These are phyloP conservation scores for Bovichtus variegatus DNA, from an alignment of 2,797 vertebrate genomes.

Conservation along the genomic window DNA sequence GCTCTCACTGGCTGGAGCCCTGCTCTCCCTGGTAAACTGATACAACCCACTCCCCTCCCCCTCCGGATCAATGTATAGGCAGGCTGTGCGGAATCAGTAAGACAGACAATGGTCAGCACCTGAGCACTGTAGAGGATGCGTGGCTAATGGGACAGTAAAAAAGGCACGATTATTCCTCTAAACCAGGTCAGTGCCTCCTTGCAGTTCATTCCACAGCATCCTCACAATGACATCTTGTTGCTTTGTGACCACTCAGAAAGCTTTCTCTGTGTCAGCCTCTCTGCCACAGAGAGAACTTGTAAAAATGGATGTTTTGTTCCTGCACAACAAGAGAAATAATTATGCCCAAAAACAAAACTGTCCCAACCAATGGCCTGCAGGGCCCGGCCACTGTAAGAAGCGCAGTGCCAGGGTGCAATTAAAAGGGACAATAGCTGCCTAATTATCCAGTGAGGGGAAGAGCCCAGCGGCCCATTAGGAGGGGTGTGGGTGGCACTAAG, in stretches of 20 bases:
- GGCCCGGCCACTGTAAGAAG: slow-evolving; percentile 65
- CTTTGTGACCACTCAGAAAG: slow-evolving; percentile 67
- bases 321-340: slow-evolving; percentile 77
- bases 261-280: slow-evolving; percentile 64
- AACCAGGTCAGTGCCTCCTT: slow-evolving; percentile 79
- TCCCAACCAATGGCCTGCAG: slow-evolving; percentile 64
- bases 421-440: slow-evolving; percentile 85
- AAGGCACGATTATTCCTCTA: slow-evolving; percentile 37
- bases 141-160: slow-evolving; percentile 39
- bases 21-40: slow-evolving; percentile 49
- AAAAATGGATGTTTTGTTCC: slow-evolving; percentile 82
- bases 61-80: slow-evolving; percentile 36
- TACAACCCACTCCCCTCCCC: background rate
- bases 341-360: slow-evolving; percentile 79
- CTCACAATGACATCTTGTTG: slow-evolving; percentile 75
- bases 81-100: slow-evolving; percentile 28
- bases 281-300: slow-evolving; percentile 51
- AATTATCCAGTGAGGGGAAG: slow-evolving; percentile 82
- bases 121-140: slow-evolving; percentile 20
- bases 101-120: slow-evolving; percentile 44
- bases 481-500: slow-evolving; percentile 65
- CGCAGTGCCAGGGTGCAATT: slow-evolving; percentile 78
- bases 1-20: background rate
- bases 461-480: slow-evolving; percentile 69
- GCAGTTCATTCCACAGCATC: slow-evolving; percentile 66